Evolutionary conservation across 2,113 vertebrate species (phyloP).

Genomic region (Hepsetus odoe): DNA sequence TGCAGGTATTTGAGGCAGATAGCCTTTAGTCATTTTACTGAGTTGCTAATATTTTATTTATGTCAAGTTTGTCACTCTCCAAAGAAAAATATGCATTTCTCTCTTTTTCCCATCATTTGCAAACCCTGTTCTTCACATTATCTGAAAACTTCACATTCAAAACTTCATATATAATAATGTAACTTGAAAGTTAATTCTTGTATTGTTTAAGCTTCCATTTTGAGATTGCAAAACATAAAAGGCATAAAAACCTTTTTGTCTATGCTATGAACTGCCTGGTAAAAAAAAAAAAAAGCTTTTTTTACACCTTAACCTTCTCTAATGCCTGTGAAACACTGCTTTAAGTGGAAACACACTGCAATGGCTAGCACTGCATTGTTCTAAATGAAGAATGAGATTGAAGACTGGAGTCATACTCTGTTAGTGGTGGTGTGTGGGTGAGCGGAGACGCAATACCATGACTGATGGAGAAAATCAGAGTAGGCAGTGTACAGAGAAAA

Average conservation of each 20-base stretch:
- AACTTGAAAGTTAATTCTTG: too few species aligned
- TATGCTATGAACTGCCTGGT: slow-evolving; percentile 17
- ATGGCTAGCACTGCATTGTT: slow-evolving; percentile 8
- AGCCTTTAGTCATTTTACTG: background rate
- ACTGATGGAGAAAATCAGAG: slow-evolving; percentile 35
- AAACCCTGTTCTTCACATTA: too few species aligned
- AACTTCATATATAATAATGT: too few species aligned
- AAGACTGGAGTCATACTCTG: slow-evolving; percentile 15
- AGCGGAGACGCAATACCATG: slow-evolving; percentile 18
- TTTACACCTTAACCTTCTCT: slow-evolving; percentile 2
- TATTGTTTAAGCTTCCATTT: too few species aligned
- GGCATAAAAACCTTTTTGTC: slow-evolving; percentile 23
- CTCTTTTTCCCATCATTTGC: background rate
- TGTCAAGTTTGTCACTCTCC: too few species aligned
- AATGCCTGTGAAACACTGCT: slow-evolving; percentile 14
- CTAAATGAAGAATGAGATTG: slow-evolving; percentile 41
- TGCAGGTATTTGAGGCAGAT: background rate
- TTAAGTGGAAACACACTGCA: slow-evolving; percentile 21
- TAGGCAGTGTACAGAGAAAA: background rate
- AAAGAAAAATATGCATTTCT: background rate
- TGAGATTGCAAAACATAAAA: background rate
- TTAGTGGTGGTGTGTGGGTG: slow-evolving; percentile 27
- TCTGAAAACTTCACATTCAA: too few species aligned
- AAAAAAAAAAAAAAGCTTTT: background rate
- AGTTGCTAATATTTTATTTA: background rate